These are phyloP conservation scores for Sarcophaga carnaria DNA, from an alignment of 2,888 invertebrate species.

Conservation along the genomic window DNA sequence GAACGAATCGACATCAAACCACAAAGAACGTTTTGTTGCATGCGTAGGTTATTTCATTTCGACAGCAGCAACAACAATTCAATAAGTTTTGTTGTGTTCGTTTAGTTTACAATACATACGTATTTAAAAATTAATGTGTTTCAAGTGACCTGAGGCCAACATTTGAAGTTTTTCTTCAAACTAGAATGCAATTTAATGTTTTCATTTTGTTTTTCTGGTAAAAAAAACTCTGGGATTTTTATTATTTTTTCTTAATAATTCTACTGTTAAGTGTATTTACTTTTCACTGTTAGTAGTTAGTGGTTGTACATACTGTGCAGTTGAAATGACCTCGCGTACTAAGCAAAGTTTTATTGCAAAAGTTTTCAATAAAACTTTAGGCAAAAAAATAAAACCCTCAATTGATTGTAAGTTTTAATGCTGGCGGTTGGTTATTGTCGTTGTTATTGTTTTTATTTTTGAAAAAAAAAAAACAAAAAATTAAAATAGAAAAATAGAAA, in stretches of 20 bases:
- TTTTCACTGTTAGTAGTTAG: not conserved
- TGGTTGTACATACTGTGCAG: not conserved
- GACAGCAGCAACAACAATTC: not conserved
- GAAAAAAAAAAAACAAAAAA: not conserved
- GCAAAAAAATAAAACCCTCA: not conserved
- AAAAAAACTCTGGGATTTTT: constrained; percentile 15
- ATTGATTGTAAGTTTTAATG: constrained; percentile 17
- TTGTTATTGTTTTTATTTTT: constrained; percentile 10
- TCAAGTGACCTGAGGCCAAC: constrained; percentile 56
- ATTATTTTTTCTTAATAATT: constrained; percentile 23
- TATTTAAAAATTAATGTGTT: constrained; percentile 62
- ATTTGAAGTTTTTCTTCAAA: not conserved
- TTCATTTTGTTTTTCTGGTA: not conserved
- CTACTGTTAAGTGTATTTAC: constrained; percentile 18
- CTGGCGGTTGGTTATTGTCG: not conserved
- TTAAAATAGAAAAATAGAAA: constrained; percentile 50
- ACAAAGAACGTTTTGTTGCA: constrained; percentile 39
- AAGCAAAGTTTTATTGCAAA: constrained; percentile 37
- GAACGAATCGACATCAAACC: not conserved
- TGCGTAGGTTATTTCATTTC: constrained; percentile 60
- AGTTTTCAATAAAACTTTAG: constrained; percentile 17
- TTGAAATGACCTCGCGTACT: constrained; percentile 41
- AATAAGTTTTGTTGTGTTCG: not conserved
- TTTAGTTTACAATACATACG: not conserved
- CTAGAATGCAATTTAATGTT: not conserved